Conservation (phyloP, 1,140 invertebrate genomes). For the Maconellicoccus hirsutus region DNA sequence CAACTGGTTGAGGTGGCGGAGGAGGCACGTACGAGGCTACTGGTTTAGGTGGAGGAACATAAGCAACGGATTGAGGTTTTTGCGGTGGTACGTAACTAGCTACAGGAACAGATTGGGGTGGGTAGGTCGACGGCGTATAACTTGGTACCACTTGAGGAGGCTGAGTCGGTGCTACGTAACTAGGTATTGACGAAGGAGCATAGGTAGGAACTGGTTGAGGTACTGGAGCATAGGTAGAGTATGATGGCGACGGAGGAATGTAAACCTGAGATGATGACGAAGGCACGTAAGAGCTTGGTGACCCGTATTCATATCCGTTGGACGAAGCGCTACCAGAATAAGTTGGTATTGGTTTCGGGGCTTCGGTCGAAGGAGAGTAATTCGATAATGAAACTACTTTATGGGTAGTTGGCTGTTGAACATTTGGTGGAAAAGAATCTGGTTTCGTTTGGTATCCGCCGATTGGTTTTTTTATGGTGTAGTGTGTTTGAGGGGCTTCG, state of each 20-base stretch:
- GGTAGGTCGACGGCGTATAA: conserved; percentile 14
- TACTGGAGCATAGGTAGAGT: conserved; percentile 1
- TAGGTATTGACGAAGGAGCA: background rate
- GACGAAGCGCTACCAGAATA: conserved; percentile 30
- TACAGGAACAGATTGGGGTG: no score
- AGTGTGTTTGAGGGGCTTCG: background rate
- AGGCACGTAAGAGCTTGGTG: background rate
- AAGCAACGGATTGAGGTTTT: background rate
- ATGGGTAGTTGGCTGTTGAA: no score
- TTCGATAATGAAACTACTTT: no score
- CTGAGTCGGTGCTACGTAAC: background rate
- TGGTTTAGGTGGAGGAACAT: background rate
- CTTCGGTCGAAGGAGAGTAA: conserved; percentile 37
- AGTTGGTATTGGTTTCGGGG: conserved; percentile 30
- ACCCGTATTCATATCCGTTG: background rate
- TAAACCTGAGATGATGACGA: background rate
- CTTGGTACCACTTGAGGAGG: background rate
- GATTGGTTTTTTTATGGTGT: background rate
- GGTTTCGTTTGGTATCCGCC: background rate
- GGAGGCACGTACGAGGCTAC: no score
- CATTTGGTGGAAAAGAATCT: no score
- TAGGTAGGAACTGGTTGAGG: conserved; percentile 13
- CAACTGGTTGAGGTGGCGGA: background rate
- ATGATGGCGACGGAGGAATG: conserved; percentile 11
- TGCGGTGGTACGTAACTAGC: background rate